These are phyloP conservation scores for Scelioninae gen. 1 DNA, from an alignment of 2,888 invertebrate genomes.

Conservation along the genomic window DNA sequence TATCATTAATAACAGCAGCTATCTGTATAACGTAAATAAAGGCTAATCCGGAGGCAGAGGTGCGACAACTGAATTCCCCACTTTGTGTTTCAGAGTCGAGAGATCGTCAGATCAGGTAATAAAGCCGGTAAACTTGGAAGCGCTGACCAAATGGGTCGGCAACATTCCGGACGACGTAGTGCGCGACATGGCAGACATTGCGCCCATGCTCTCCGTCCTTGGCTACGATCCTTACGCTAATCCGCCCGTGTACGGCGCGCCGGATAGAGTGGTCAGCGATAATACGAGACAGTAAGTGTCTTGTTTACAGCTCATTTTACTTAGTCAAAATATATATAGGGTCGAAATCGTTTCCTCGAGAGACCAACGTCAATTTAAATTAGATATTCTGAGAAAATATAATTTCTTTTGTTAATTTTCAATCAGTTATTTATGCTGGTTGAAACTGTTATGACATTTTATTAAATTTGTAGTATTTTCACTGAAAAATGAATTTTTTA, in stretches of 20 bases:
- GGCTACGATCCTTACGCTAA: constrained; percentile 98
- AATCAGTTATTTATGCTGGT: too few species aligned
- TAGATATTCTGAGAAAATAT: too few species aligned
- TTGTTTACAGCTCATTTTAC: too few species aligned
- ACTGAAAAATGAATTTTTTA: too few species aligned
- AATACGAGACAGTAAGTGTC: too few species aligned
- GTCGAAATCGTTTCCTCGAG: too few species aligned
- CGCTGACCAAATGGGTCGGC: constrained; percentile 96
- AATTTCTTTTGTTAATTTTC: too few species aligned
- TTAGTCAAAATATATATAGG: too few species aligned
- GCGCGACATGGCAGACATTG: constrained; percentile 95
- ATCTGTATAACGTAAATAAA: constrained; percentile 33
- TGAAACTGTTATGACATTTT: too few species aligned
- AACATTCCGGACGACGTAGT: constrained; percentile 96
- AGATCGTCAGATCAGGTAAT: constrained; percentile 99
- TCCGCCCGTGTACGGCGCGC: constrained; percentile 96
- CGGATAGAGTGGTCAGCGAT: too few species aligned
- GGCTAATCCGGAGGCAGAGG: constrained; percentile 22
- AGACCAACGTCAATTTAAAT: too few species aligned
- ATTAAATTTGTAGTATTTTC: too few species aligned
- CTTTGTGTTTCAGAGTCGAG: constrained; percentile 90
- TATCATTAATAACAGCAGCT: constrained; percentile 12
- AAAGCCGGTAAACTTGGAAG: constrained; percentile 98
- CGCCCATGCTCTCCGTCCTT: constrained; percentile 95
- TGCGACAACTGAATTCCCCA: constrained; percentile 20